Conservation (phyloP, 2,797 vertebrate species). For the Muscicapa comitata region DNA sequence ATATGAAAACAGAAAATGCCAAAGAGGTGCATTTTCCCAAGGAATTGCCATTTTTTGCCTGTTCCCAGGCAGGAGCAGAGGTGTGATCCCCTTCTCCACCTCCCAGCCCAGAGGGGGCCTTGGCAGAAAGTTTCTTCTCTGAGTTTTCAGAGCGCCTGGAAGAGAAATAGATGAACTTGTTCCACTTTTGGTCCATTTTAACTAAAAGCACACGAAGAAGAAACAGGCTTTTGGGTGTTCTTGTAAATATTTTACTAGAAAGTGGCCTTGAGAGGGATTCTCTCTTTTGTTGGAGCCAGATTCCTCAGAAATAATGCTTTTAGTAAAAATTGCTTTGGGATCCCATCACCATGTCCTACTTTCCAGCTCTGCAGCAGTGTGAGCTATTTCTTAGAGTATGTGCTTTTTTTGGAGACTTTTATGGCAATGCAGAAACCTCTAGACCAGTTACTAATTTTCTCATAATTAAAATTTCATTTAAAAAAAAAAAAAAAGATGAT, state of each 20-base stretch:
- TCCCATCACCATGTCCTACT: not conserved
- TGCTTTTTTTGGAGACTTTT: not conserved
- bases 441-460: constrained; percentile 2
- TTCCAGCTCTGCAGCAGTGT: not conserved
- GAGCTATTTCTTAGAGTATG: not conserved
- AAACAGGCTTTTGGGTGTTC: constrained; percentile 2
- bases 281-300: not conserved
- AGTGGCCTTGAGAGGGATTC: not conserved
- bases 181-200: not conserved
- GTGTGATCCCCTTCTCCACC: not conserved
- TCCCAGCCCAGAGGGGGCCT: not conserved
- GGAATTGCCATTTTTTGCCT: not conserved
- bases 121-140: not conserved
- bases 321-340: constrained; percentile 8
- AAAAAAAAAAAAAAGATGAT: not conserved
- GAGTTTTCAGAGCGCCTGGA: not conserved
- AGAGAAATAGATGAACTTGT: not conserved
- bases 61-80: not conserved
- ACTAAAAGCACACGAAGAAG: not conserved
- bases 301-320: not conserved
- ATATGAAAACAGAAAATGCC: not conserved
- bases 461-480: constrained; percentile 11
- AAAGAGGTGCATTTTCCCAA: rapidly evolving
- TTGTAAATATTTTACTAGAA: constrained; percentile 42
- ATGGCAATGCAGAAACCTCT: not conserved